Evolutionary conservation across 2,797 vertebrate species (phyloP).

Genomic region (Perodicticus potto): DNA sequence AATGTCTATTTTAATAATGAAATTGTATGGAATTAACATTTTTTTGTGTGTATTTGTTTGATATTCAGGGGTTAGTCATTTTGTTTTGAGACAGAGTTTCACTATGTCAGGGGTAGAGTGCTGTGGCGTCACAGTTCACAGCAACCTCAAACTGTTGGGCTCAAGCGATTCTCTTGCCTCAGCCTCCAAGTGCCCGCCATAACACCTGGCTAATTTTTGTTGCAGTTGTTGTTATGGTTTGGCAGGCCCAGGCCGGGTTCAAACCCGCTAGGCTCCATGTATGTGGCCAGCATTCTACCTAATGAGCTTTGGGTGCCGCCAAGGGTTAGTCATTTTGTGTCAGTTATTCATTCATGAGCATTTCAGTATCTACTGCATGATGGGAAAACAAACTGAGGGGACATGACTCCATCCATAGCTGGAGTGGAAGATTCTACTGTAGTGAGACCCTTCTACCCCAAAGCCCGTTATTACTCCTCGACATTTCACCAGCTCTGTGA

Average conservation of each 20-base stretch:
- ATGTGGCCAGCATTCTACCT: too few species aligned
- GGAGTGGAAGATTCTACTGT: background rate
- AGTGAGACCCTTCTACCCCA: background rate
- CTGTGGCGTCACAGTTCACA: too few species aligned
- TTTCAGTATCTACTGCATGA: background rate
- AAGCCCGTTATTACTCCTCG: background rate
- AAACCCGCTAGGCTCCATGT: too few species aligned
- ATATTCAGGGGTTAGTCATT: slow-evolving; percentile 17
- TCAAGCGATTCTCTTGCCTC: too few species aligned
- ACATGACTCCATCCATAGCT: too few species aligned
- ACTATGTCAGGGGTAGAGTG: too few species aligned
- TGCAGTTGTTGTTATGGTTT: too few species aligned
- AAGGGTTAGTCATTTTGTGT: background rate
- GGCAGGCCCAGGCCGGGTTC: too few species aligned
- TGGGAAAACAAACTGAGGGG: background rate
- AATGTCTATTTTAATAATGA: slow-evolving; percentile 40
- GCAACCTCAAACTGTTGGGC: too few species aligned
- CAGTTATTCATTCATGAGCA: background rate
- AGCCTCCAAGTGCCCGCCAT: too few species aligned
- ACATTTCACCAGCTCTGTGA: background rate
- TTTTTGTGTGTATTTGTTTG: background rate
- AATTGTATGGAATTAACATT: background rate
- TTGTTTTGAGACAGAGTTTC: background rate
- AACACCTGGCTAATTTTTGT: too few species aligned
- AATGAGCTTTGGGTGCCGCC: too few species aligned